A percentile compares a stretch with the other conserved stretches of the same genome.
These are phyloP conservation scores for Paramisgurnus dabryanus DNA, from an alignment of 2,113 vertebrate genomes.

Conservation along the genomic window DNA sequence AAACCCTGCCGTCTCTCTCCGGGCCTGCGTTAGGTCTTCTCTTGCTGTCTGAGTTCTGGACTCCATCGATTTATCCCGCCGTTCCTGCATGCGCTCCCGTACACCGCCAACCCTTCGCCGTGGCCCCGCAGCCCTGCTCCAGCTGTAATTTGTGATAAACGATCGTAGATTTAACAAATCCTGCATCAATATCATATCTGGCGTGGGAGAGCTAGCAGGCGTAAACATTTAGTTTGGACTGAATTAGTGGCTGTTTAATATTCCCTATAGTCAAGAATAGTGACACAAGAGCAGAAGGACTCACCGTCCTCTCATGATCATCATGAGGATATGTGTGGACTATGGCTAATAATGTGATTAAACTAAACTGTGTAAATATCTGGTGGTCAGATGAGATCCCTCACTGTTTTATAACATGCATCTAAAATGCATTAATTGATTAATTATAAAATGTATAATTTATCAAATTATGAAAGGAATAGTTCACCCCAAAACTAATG, in stretches of 20 bases:
- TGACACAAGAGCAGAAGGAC: conserved; percentile 57
- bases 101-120: conserved; percentile 39
- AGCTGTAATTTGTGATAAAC: conserved; percentile 70
- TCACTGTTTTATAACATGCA: too few relatives aligned
- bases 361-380: too few relatives aligned
- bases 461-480: too few relatives aligned
- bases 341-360: conserved; percentile 46
- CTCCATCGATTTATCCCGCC: conserved; percentile 71
- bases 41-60: conserved; percentile 71
- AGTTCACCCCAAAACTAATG: too few relatives aligned
- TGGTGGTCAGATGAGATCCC: too few relatives aligned
- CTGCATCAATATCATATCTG: conserved; percentile 69
- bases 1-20: conserved; percentile 68
- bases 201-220: conserved; percentile 71
- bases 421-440: too few relatives aligned
- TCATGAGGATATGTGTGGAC: conserved; percentile 52
- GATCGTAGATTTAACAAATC: conserved; percentile 59
- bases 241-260: conserved; percentile 69
- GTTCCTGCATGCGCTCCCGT: conserved; percentile 68
- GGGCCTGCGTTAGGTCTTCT: conserved; percentile 67
- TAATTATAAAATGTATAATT: too few relatives aligned
- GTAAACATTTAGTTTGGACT: conserved; percentile 77
- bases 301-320: conserved; percentile 47
- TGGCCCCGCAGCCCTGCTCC: conserved; percentile 48
- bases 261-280: conserved; percentile 64